Base-by-base conservation (phyloP, 2,113 vertebrate genomes). In the Uropsilus gracilis region DNA sequence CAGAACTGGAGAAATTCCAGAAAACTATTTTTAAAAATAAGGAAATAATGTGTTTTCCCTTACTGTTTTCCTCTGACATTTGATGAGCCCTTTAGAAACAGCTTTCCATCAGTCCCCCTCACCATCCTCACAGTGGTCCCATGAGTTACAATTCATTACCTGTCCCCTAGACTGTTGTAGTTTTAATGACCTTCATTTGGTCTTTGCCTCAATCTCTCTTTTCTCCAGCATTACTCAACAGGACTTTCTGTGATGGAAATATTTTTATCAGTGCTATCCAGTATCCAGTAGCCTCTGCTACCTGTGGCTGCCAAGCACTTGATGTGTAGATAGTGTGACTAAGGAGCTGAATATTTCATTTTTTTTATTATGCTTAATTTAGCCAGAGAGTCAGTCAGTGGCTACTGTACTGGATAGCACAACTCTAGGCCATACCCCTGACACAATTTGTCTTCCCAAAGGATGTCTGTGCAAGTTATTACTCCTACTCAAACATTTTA, bases 301-400 rank as follows among this genome's bases (percentile, higher is more conserved):
- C 24, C 2, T 69, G 17, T 55, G 48, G 44, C 64, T 91, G 5
- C 80, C 30, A 72, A 85, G 22, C 26, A 13, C 44, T 63, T 61
- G 30, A 53, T 66, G 44, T 59, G 50, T 55, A 53, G 32, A 46
- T 76, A 39, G n/a, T 57, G 5, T 6, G 53, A 69, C 9, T 12
- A 64, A 93, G 76, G 53, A 77, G 37, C 9, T n/a, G 42, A 71
- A 42, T 13, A 55, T 85, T 83, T 61, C 6, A 11, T 69, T 66
- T 73, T 86, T 87, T 92, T 90, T 57, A 83, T 73, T 78, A 68
- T 64, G 34, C 82, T 64, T 34, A 57, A 17, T 68, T 89, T 69
- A 87, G 46, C 61, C 55, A 71, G 28, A 7, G 59, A 68, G 64
- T n/a, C n/a, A 44, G 26, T 39, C 78, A 77, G 28, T 53, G 61